Evolutionary conservation across 2,888 invertebrate species (phyloP).

Genomic region (Xestia sexstrigata): DNA sequence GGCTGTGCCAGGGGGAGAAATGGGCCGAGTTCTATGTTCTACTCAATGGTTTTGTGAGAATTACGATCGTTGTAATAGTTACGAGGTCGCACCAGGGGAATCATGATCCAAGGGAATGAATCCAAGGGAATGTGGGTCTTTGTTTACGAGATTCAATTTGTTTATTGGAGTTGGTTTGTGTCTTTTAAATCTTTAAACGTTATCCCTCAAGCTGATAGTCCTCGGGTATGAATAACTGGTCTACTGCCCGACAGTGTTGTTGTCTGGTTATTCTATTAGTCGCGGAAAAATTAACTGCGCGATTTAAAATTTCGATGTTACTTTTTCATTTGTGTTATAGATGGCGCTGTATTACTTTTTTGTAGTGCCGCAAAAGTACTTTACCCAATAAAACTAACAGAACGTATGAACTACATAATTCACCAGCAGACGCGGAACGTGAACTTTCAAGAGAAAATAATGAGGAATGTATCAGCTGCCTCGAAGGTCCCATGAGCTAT

Average conservation of each 20-base stretch:
- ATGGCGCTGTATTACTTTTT: too few relatives aligned
- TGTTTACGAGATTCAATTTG: constrained; percentile 36
- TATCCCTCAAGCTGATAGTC: neutral
- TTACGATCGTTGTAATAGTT: constrained; percentile 11
- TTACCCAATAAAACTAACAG: neutral
- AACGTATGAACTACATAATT: neutral
- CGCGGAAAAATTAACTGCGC: too few relatives aligned
- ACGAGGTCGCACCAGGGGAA: constrained; percentile 13
- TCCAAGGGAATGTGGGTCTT: constrained; percentile 32
- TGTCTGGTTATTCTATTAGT: too few relatives aligned
- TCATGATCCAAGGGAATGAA: constrained; percentile 37
- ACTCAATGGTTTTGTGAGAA: constrained; percentile 34
- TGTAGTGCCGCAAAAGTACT: neutral
- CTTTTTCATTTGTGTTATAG: too few relatives aligned
- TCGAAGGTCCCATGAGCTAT: neutral
- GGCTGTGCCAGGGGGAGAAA: constrained; percentile 22
- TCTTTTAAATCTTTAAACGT: neutral
- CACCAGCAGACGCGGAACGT: neutral
- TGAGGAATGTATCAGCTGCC: neutral
- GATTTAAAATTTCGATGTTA: too few relatives aligned
- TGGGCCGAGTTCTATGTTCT: constrained; percentile 20
- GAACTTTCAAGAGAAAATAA: neutral
- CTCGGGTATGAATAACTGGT: too few relatives aligned
- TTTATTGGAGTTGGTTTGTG: neutral
- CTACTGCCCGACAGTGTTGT: too few relatives aligned